Percentiles rank a stretch among this genome's conserved stretches.
Evolutionary conservation across 2,888 invertebrate genomes (phyloP).

Genomic region (Meloe dianella): DNA sequence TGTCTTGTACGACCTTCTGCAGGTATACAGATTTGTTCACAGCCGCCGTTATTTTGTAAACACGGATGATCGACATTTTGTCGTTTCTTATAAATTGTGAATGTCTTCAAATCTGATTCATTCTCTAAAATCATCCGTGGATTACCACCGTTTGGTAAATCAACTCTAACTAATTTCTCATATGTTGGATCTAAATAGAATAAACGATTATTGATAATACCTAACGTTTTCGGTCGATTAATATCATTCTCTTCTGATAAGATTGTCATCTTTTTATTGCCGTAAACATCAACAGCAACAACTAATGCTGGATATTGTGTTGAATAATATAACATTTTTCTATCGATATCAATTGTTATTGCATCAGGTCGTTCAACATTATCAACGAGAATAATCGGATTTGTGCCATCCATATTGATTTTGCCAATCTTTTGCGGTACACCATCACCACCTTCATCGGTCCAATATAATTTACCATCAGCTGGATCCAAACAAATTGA

Average conservation of each 20-base stretch:
- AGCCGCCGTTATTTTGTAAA: slow-evolving; percentile 84
- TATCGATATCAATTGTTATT: slow-evolving; percentile 82
- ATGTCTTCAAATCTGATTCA: slow-evolving; percentile 84
- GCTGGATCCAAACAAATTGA: slow-evolving; percentile 89
- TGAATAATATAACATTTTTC: slow-evolving; percentile 87
- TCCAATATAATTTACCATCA: slow-evolving; percentile 96
- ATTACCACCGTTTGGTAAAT: slow-evolving; percentile 80
- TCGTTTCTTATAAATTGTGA: slow-evolving; percentile 88
- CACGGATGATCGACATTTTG: slow-evolving; percentile 85
- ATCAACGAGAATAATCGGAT: slow-evolving; percentile 74
- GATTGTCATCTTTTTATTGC: slow-evolving; percentile 71
- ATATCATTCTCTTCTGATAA: slow-evolving; percentile 75
- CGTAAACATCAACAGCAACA: slow-evolving; percentile 74
- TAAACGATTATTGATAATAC: slow-evolving; percentile 79
- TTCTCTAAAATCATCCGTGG: slow-evolving; percentile 79
- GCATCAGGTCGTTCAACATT: slow-evolving; percentile 79
- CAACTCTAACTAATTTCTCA: slow-evolving; percentile 87
- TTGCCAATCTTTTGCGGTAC: slow-evolving; percentile 88
- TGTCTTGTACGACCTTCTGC: slow-evolving; percentile 74
- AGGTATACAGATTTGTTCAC: slow-evolving; percentile 94
- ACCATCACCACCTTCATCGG: slow-evolving; percentile 91
- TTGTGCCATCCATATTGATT: slow-evolving; percentile 92
- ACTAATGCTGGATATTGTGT: slow-evolving; percentile 76
- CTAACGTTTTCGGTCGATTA: slow-evolving; percentile 79
- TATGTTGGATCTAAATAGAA: slow-evolving; percentile 89